These are phyloP conservation scores for Odontocolon sp. DNA, from an alignment of 2,888 invertebrate genomes.

Conservation along the genomic window DNA sequence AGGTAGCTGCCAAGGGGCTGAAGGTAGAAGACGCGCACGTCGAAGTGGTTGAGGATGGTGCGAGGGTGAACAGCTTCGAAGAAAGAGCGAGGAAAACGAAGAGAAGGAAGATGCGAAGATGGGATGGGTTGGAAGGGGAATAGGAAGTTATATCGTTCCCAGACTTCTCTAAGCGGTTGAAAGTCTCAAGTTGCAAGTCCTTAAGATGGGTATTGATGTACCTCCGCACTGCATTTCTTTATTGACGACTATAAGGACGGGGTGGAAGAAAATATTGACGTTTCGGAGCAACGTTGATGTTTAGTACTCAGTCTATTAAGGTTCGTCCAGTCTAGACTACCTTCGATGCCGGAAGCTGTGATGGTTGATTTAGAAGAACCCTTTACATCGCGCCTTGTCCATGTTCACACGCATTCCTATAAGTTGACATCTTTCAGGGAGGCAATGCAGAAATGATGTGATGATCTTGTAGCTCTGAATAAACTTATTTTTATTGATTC, in stretches of 20 bases:
- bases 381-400: background rate
- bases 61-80: slow-evolving; percentile 44
- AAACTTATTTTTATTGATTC: too few relatives aligned
- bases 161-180: too few relatives aligned
- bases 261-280: background rate
- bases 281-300: background rate
- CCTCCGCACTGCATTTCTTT: too few relatives aligned
- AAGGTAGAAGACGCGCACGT: slow-evolving; percentile 41
- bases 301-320: background rate
- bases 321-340: background rate
- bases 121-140: slow-evolving; percentile 10
- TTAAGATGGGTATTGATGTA: background rate
- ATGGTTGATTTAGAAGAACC: background rate
- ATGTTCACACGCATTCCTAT: background rate
- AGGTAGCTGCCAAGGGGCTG: slow-evolving; percentile 47
- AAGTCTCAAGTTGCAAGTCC: background rate
- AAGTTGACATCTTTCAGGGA: too few relatives aligned
- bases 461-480: too few relatives aligned
- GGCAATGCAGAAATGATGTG: too few relatives aligned
- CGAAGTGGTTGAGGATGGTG: slow-evolving; percentile 29
- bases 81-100: background rate
- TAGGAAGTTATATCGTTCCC: slow-evolving; percentile 9
- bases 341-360: slow-evolving; percentile 1
- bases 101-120: slow-evolving; percentile 19
- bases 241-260: too few relatives aligned